Conservation (phyloP, 1,140 invertebrate genomes). For the Contarinia nasturtii region DNA sequence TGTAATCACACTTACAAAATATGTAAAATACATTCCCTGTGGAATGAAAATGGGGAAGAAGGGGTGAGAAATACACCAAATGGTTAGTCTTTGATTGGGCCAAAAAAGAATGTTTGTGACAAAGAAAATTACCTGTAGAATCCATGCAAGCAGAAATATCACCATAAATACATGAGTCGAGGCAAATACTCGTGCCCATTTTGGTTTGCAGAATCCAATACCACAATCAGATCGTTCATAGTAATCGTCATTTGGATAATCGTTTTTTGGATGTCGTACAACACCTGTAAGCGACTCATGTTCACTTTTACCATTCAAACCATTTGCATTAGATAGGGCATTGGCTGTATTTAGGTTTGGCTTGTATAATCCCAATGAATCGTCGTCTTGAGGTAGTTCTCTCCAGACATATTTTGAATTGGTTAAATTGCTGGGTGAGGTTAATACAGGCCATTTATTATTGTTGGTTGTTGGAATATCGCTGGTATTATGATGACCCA, state of each 20-base stretch:
- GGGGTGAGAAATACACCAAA: no score
- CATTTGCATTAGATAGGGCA: neutral
- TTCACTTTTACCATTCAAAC: conserved; percentile 1
- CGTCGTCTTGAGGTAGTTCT: neutral
- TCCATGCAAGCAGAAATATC: conserved; percentile 73
- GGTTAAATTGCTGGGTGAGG: neutral
- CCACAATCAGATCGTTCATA: conserved; percentile 35
- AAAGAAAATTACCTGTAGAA: conserved; percentile 42
- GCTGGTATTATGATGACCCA: neutral
- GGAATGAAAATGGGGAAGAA: neutral
- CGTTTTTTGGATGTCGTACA: neutral
- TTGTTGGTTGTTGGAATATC: neutral
- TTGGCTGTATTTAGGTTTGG: neutral
- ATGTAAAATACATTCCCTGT: conserved; percentile 73
- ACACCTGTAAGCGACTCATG: neutral
- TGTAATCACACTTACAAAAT: conserved; percentile 91
- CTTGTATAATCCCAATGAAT: neutral
- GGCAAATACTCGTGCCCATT: conserved; percentile 55
- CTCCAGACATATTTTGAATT: neutral
- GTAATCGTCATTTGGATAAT: neutral
- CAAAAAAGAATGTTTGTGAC: neutral
- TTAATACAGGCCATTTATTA: neutral
- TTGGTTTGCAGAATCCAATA: conserved; percentile 43
- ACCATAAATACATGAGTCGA: conserved; percentile 78
- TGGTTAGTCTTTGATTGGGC: no score